These are phyloP conservation scores for Rhodophaea formosa DNA, from an alignment of 2,888 invertebrate species.

Conservation along the genomic window DNA sequence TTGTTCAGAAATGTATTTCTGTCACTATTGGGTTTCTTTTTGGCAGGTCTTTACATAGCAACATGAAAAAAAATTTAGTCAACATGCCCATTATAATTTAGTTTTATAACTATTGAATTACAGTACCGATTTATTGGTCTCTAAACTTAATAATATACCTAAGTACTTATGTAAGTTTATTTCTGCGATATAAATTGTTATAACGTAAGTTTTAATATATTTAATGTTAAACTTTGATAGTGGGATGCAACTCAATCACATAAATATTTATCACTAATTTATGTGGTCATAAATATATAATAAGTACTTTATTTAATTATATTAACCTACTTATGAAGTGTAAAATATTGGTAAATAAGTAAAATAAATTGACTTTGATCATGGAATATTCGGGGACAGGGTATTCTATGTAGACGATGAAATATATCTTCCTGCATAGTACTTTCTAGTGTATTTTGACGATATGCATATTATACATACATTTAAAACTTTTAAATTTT, in stretches of 20 bases:
- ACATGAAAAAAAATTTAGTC: no score
- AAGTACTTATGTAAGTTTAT: no score
- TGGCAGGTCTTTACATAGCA: no score
- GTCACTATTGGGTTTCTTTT: no score
- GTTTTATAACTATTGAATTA: no score
- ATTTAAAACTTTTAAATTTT: no score
- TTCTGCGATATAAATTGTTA: neutral
- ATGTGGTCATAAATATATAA: neutral
- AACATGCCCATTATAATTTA: no score
- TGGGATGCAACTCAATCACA: constrained; percentile 43
- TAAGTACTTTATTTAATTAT: neutral
- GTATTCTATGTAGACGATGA: neutral
- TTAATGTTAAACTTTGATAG: constrained; percentile 40
- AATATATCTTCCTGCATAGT: neutral
- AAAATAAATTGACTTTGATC: neutral
- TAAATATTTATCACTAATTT: neutral
- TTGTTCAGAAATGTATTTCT: no score
- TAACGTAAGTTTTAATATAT: neutral
- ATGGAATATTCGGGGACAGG: constrained; percentile 10
- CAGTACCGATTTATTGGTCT: no score
- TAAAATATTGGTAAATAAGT: neutral
- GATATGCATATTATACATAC: no score
- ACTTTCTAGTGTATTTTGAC: no score
- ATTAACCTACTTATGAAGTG: neutral
- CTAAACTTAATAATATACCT: no score